Conservation (phyloP, 2,113 vertebrate species). For the Notarius quadriscutis region DNA sequence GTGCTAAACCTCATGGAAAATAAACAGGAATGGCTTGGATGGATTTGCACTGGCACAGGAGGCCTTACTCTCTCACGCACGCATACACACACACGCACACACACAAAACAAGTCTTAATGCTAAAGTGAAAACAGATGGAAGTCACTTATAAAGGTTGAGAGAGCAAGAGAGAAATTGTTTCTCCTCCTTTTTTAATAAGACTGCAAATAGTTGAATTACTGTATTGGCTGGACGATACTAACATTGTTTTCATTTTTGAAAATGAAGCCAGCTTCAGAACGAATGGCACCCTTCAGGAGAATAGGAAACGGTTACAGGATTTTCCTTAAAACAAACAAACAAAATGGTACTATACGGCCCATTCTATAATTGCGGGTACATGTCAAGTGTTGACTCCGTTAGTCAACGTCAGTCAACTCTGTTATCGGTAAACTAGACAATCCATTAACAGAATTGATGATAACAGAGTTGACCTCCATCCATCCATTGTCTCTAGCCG, state of each 20-base stretch:
- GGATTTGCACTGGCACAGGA: conserved; percentile 27
- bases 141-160: background rate
- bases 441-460: too few species aligned
- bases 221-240: conserved; percentile 11
- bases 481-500: too few species aligned
- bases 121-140: conserved; percentile 41
- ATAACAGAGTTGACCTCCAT: too few species aligned
- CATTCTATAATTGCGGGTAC: too few species aligned
- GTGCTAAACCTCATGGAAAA: conserved; percentile 32
- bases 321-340: background rate
- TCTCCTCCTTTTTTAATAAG: conserved; percentile 5
- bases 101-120: conserved; percentile 10
- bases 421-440: too few species aligned
- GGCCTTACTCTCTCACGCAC: background rate
- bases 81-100: background rate
- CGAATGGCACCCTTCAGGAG: background rate
- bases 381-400: too few species aligned
- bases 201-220: conserved; percentile 41
- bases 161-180: background rate
- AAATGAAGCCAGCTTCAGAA: background rate
- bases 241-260: conserved; percentile 14
- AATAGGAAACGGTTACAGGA: background rate
- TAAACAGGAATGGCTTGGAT: conserved; percentile 32
- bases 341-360: background rate
- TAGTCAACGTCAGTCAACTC: too few species aligned